Percentiles rank a stretch among this genome's conserved stretches.
phyloP scores from a whole-genome alignment of 1,140 invertebrate genomes.

The Megalonaias nervosa region DNA sequence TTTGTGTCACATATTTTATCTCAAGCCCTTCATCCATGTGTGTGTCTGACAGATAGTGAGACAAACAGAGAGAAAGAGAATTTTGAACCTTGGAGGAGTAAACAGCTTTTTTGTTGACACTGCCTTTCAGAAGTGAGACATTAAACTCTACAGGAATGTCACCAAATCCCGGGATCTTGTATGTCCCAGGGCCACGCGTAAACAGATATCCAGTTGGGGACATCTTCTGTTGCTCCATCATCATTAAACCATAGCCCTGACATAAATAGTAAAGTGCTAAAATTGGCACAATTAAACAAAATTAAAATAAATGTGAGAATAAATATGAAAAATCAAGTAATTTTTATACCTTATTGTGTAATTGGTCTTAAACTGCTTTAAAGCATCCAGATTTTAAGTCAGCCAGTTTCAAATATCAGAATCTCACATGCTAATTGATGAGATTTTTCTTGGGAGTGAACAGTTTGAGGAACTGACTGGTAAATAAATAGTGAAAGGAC shows the following conservation, averaged over 20 bases:
- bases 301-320: neutral
- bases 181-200: slow-evolving; percentile 91
- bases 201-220: slow-evolving; percentile 86
- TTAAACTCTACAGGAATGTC: slow-evolving; percentile 95
- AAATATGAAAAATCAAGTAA: neutral
- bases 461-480: too few species aligned
- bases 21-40: too few species aligned
- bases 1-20: too few species aligned
- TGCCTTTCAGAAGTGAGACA: slow-evolving; percentile 90
- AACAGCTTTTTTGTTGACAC: slow-evolving; percentile 89
- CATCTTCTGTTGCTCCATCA: slow-evolving; percentile 90
- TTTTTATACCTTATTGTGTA: neutral
- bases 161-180: slow-evolving; percentile 91
- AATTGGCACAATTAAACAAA: slow-evolving; percentile 1
- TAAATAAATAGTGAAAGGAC: too few species aligned
- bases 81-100: slow-evolving; percentile 91
- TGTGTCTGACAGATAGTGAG: too few species aligned
- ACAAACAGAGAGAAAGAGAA: neutral
- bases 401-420: neutral
- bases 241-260: slow-evolving; percentile 90
- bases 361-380: neutral
- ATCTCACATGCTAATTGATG: too few species aligned
- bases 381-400: neutral
- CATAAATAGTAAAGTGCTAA: slow-evolving; percentile 15
- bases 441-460: too few species aligned